phyloP scores from a whole-genome alignment of 2,113 vertebrate species.

The Pterocles orientalis region DNA sequence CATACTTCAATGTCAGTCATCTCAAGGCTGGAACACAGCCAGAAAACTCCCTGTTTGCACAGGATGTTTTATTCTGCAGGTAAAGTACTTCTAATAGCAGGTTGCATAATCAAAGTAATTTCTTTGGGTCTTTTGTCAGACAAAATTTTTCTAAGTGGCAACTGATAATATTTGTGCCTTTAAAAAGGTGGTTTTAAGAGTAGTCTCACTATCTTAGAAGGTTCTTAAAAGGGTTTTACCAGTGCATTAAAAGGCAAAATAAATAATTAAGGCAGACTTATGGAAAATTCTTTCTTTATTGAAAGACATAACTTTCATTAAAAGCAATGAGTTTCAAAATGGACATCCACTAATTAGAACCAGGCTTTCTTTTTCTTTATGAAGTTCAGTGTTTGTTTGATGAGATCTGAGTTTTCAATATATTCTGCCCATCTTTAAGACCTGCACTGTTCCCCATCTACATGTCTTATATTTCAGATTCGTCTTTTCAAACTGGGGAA shows the following conservation, averaged over 20 bases:
- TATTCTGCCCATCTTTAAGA: background rate
- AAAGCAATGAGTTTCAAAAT: background rate
- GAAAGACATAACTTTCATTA: background rate
- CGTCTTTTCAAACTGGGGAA: background rate
- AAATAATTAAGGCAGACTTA: background rate
- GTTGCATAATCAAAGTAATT: background rate
- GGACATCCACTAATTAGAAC: background rate
- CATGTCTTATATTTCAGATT: background rate
- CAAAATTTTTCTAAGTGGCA: background rate
- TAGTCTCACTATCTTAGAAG: background rate
- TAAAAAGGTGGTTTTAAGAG: background rate
- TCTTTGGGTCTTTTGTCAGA: background rate
- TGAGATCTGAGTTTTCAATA: background rate
- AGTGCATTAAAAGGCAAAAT: background rate
- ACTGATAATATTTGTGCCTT: background rate
- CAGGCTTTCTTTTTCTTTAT: background rate
- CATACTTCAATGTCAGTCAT: conserved; percentile 94
- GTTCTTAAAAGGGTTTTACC: background rate
- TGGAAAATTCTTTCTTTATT: background rate
- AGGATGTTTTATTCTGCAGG: conserved; percentile 92
- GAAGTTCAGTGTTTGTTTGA: background rate
- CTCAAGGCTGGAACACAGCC: conserved; percentile 88
- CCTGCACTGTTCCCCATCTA: background rate
- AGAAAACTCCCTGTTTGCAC: conserved; percentile 81
- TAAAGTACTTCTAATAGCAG: conserved; percentile 56